phyloP scores from a whole-genome alignment of 2,797 vertebrate genomes.

The Paramormyrops hopkinsi region DNA sequence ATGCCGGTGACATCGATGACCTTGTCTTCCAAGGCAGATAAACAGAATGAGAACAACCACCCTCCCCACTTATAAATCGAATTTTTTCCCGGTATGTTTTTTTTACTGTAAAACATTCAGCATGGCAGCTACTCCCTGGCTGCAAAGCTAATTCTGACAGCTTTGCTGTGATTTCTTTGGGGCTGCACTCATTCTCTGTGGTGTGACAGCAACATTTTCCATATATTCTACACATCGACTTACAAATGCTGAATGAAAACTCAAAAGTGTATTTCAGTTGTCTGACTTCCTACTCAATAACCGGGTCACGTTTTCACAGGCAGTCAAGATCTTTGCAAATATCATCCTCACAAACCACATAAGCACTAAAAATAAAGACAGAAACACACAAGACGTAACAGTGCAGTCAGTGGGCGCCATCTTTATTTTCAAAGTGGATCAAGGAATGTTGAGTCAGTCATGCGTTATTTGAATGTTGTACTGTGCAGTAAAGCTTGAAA shows the following conservation, averaged over 20 bases:
- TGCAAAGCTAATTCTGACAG: background rate
- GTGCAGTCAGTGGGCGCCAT: background rate
- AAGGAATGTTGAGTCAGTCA: background rate
- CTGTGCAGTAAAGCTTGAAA: background rate
- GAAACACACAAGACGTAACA: background rate
- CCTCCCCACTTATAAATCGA: background rate
- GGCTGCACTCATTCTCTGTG: background rate
- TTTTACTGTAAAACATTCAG: background rate
- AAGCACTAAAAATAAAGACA: background rate
- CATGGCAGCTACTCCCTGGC: background rate
- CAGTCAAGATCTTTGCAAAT: background rate
- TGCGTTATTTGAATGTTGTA: background rate
- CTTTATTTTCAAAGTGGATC: background rate
- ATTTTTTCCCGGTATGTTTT: background rate
- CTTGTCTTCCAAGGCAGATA: conserved; percentile 21
- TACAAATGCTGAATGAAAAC: background rate
- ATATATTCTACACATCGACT: background rate
- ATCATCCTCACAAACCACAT: background rate
- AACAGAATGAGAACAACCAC: background rate
- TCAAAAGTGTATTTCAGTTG: background rate
- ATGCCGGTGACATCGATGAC: conserved; percentile 31
- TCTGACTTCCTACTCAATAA: background rate
- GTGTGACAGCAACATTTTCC: background rate
- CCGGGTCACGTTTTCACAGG: background rate
- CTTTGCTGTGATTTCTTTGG: background rate